Base-by-base conservation (phyloP, 2,113 vertebrate genomes). In the Indicator maculatus region DNA sequence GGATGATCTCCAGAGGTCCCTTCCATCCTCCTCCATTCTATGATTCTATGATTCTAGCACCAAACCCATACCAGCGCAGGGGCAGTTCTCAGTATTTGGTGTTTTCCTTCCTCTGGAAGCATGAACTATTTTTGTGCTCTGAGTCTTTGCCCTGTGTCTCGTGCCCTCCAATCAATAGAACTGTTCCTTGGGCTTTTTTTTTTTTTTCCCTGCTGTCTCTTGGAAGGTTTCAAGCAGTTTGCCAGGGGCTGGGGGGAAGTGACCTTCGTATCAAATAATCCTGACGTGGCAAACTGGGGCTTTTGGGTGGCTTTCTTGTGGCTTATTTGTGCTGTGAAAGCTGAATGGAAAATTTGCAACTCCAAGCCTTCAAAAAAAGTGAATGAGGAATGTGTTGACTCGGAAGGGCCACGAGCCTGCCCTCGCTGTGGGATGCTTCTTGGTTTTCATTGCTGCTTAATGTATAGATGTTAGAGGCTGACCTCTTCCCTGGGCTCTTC, bases 261-360 rank as follows among this genome's bases (percentile, higher is more conserved):
- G 87, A 87, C 80, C 81, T 89, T 56, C 75, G 27, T 83, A 97
- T 91, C 84, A 63, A 96, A 97, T 96, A 60, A 95, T 92, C 74
- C 95, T 97, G 88, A 96, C 64, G 20, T 83, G 88, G 88, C 85
- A 36, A 61, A 5, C 36, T 3, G 55, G 31, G 61, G 45, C 14
- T 87, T 71, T 65, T 86, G 90, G 65, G 80, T 93, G 12, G 66
- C 94, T 96, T 97, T 95, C 95, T 96, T 92, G 93, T 85, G 95
- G 93, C 92, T 87, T 87, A 86, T 97, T 97, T 96, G 88, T 96
- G 93, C 95, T 96, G 89, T 44, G 95, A 96, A 97, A 96, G 94
- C 96, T 90, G 93, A 96, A 97, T 95, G 13, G 26, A 92, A 96
- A 96, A 95, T 83, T 53, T 90, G 89, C 94, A 95, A 88, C 95